Evolutionary conservation across 1,140 invertebrate genomes (phyloP).

Genomic region (Penaeus japonicus): DNA sequence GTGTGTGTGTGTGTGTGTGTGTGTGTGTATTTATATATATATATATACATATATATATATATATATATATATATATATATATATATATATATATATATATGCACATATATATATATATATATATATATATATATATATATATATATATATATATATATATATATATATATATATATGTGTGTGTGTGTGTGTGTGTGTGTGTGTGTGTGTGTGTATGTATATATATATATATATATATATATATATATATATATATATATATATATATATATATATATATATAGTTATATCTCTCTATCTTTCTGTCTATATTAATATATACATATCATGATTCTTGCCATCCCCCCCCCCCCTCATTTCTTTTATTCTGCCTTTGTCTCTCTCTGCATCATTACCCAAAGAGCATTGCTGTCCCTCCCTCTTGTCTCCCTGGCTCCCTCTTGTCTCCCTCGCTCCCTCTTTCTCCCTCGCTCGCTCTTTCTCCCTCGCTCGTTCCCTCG

Average conservation of each 20-base stretch:
- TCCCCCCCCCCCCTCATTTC: neutral
- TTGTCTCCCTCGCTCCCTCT: no score
- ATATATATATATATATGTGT: neutral
- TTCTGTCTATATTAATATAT: neutral
- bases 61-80: neutral
- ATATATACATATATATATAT: neutral
- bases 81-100: neutral
- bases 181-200: neutral
- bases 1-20: neutral
- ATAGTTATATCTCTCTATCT: neutral
- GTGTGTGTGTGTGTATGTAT: neutral
- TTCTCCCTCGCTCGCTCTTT: neutral
- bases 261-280: neutral
- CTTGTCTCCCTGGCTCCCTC: no score
- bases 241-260: conserved; percentile 1
- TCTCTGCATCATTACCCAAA: no score
- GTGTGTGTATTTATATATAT: neutral
- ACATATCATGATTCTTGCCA: neutral
- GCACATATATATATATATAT: neutral
- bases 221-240: conserved; percentile 6
- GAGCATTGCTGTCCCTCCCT: no score
- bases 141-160: conserved; percentile 1
- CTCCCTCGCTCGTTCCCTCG: neutral
- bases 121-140: neutral
- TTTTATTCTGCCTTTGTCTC: neutral